These are phyloP conservation scores for Sclerurus mexicanus DNA, from an alignment of 2,113 vertebrate species.

Conservation along the genomic window DNA sequence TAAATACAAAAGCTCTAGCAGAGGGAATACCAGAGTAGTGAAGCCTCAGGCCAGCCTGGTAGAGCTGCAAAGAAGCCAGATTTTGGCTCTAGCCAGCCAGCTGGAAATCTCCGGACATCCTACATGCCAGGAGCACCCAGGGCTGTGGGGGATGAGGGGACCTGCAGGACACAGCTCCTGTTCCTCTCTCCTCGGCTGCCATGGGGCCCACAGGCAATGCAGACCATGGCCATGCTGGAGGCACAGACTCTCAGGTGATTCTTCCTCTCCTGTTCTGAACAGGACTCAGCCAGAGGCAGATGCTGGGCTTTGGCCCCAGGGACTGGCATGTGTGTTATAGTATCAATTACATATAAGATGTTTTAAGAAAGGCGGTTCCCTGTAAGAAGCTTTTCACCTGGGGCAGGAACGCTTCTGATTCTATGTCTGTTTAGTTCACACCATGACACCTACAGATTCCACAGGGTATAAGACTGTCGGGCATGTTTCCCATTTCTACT, in stretches of 20 bases:
- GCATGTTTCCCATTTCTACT: background rate
- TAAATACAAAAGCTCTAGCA: background rate
- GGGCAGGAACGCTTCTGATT: background rate
- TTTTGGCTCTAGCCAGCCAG: background rate
- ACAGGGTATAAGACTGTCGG: background rate
- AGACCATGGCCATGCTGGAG: background rate
- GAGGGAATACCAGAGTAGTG: background rate
- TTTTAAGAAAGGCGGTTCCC: background rate
- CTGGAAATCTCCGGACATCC: background rate
- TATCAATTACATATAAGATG: background rate
- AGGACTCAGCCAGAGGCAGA: background rate
- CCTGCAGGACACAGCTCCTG: background rate
- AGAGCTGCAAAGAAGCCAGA: background rate
- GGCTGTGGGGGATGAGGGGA: background rate
- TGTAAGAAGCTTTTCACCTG: background rate
- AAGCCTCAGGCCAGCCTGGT: background rate
- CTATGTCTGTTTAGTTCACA: background rate
- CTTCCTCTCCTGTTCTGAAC: background rate
- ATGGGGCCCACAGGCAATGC: background rate
- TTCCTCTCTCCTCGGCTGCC: background rate
- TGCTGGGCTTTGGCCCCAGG: background rate
- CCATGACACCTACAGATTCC: no score
- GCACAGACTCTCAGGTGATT: background rate
- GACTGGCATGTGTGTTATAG: no score
- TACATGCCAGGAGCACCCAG: accelerated